A percentile compares a stretch with the other conserved stretches of the same genome.
Conservation (phyloP, 2,113 vertebrate species). For the Microtus pennsylvanicus region DNA sequence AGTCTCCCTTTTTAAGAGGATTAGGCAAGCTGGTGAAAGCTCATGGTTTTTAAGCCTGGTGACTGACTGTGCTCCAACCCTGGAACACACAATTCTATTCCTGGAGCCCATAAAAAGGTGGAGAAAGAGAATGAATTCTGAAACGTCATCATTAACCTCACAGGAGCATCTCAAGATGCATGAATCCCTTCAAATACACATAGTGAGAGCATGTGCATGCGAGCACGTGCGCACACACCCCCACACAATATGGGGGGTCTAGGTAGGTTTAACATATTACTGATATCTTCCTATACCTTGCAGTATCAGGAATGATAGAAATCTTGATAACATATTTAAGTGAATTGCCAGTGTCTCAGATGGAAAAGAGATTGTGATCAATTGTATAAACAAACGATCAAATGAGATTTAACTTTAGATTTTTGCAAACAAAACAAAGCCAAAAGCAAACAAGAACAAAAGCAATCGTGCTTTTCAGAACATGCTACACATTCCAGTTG, state of each 20-base stretch:
- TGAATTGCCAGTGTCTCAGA: background rate
- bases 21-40: background rate
- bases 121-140: background rate
- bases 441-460: background rate
- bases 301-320: background rate
- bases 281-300: background rate
- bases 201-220: rapidly evolving
- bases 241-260: background rate
- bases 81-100: background rate
- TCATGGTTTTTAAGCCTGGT: background rate
- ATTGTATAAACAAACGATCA: background rate
- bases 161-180: background rate
- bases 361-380: background rate
- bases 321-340: background rate
- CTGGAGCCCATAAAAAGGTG: background rate
- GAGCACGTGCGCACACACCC: background rate
- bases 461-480: background rate
- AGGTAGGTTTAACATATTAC: background rate
- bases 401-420: background rate
- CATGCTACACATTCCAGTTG: background rate
- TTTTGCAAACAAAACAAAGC: background rate
- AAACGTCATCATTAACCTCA: background rate
- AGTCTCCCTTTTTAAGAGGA: too few relatives aligned
- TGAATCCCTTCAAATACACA: background rate
- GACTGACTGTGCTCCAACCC: background rate